These are phyloP conservation scores for Champsocephalus esox DNA, from an alignment of 2,797 vertebrate genomes.

Conservation along the genomic window DNA sequence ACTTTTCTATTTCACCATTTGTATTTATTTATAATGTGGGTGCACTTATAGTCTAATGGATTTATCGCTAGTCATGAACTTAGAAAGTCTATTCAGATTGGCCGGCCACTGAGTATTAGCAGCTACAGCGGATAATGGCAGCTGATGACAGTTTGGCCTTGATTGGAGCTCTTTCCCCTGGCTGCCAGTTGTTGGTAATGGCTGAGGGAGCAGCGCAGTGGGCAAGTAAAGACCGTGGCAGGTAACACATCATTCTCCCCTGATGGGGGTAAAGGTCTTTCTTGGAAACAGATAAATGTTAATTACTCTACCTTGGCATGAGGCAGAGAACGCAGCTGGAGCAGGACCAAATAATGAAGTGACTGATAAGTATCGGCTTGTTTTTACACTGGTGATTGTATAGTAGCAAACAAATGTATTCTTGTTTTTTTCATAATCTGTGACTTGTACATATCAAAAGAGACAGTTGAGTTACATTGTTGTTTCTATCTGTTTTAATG, in stretches of 20 bases:
- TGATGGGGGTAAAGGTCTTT: slow-evolving; percentile 79
- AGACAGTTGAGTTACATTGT: not conserved
- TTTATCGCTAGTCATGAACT: slow-evolving; percentile 56
- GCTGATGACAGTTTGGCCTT: slow-evolving; percentile 64
- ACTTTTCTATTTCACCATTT: slow-evolving; percentile 2
- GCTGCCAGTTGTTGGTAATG: slow-evolving; percentile 73
- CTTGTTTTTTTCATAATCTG: slow-evolving; percentile 1
- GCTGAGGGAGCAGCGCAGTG: slow-evolving; percentile 55
- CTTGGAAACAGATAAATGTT: slow-evolving; percentile 86
- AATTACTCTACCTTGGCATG: slow-evolving; percentile 82
- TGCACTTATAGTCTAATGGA: slow-evolving; percentile 38
- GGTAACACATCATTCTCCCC: slow-evolving; percentile 71
- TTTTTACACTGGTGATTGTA: not conserved
- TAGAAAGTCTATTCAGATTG: slow-evolving; percentile 44
- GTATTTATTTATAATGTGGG: slow-evolving; percentile 13
- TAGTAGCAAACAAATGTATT: slow-evolving; percentile 19
- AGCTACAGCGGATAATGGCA: slow-evolving; percentile 58
- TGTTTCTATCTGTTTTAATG: slow-evolving; percentile 15
- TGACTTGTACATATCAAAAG: not conserved
- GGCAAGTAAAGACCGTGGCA: slow-evolving; percentile 73
- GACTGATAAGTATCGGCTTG: slow-evolving; percentile 19
- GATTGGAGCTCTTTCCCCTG: slow-evolving; percentile 55
- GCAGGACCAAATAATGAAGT: slow-evolving; percentile 44
- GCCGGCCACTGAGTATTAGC: slow-evolving; percentile 54
- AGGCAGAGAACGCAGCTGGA: slow-evolving; percentile 54